Evolutionary conservation across 2,888 invertebrate genomes (phyloP), one percentile per base, ranked within the genome.

Genomic region (Bugula neritina): DNA sequence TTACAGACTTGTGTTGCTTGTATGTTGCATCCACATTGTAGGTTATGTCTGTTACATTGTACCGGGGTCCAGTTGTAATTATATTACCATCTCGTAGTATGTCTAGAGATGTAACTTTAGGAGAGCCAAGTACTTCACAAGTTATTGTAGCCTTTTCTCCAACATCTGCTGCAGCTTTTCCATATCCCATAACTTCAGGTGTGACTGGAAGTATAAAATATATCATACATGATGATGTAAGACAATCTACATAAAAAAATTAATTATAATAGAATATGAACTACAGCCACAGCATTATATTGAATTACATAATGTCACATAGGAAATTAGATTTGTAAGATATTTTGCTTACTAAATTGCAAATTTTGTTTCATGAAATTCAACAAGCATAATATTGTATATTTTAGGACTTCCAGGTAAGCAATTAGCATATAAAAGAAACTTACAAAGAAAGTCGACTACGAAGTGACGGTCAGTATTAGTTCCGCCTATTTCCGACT

Each of bases 71-170:
- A 25, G 29, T 29, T 17, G 17, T 31, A 25, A 63, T 31, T 31
- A 10, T 10, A 31, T 63, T 21, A 13, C 31, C 29, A 29, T 63
- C 27, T 31, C 27, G 27, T 17, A 29, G 31, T 25, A 63, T 13
- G 2, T 13, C 63, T 63, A 63, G 27, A 10, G 63, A 63, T 31
- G 63, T 25, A 25, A 27, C 31, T 29, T 27, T 10, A 13, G 63
- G 63, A n/a, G 21, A 25, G 10, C 63, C n/a, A 13, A 25, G 27
- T 31, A 63, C 31, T 63, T 63, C 63, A 63, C 63, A 63, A 29
- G 29, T n/a, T 31, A 63, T 25, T 63, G 34, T 63, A n/a, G 31
- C 63, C n/a, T 63, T 31, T 63, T 27, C 29, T 13, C 63, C 63
- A 13, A 63, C 13, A 2, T 63, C 63, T 13, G 29, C 63, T 13